Evolutionary conservation across 2,797 vertebrate species (phyloP).

Genomic region (Synaphobranchus kaupii): DNA sequence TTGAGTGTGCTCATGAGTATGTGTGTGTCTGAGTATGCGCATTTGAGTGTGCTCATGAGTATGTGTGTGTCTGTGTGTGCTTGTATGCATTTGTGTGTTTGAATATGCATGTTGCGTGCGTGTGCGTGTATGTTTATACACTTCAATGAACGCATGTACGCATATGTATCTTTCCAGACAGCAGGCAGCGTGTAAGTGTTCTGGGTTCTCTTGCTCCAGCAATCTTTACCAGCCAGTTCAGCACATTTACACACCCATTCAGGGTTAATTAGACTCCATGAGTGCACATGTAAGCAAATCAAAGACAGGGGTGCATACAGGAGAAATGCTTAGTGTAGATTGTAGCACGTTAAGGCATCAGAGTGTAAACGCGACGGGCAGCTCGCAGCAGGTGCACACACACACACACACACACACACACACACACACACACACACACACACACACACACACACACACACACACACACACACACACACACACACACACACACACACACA

Average conservation of each 20-base stretch:
- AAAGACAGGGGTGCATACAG: not conserved
- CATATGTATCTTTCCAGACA: not conserved
- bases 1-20: slow-evolving; percentile 2
- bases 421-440: no score
- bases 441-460: no score
- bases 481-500: no score
- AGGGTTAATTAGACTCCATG: not conserved
- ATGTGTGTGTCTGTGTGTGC: not conserved
- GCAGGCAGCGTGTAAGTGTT: not conserved
- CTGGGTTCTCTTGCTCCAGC: not conserved
- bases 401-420: no score
- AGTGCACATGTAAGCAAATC: not conserved
- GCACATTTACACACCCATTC: not conserved
- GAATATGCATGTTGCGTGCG: slow-evolving; percentile 2
- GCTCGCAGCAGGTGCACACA: no score
- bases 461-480: no score
- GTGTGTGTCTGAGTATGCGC: not conserved
- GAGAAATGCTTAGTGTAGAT: not conserved
- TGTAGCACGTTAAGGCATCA: not conserved
- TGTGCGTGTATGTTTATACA: not conserved
- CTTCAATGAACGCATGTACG: not conserved
- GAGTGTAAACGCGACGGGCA: not conserved
- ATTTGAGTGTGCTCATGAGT: not conserved
- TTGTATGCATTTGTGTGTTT: slow-evolving; percentile 20
- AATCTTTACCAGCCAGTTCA: not conserved